These are phyloP conservation scores for Apocheima hispidaria DNA, from an alignment of 2,888 invertebrate genomes.

Conservation along the genomic window DNA sequence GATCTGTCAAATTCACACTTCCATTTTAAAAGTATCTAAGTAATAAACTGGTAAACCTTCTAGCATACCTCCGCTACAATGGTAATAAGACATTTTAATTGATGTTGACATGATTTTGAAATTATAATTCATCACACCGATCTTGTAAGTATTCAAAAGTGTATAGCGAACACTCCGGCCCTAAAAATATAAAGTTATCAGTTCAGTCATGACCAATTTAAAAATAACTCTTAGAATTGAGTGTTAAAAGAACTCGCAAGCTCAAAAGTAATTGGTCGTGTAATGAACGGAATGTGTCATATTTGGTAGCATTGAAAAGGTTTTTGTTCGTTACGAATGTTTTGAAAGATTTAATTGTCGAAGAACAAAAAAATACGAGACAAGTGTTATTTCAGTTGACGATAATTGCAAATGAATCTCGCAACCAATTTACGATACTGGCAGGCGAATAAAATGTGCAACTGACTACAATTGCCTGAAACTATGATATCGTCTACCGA, in stretches of 20 bases:
- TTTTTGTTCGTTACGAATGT: constrained; percentile 26
- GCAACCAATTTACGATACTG: constrained; percentile 19
- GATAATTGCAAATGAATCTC: constrained; percentile 19
- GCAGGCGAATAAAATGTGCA: neutral
- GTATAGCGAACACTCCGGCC: constrained; percentile 50
- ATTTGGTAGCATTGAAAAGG: constrained; percentile 28
- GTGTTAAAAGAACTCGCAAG: constrained; percentile 25
- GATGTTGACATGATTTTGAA: constrained; percentile 56
- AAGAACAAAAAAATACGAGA: constrained; percentile 13
- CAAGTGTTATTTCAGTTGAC: constrained; percentile 20
- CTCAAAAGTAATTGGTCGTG: constrained; percentile 39
- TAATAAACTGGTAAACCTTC: constrained; percentile 54
- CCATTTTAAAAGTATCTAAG: constrained; percentile 47
- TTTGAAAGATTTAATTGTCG: constrained; percentile 21
- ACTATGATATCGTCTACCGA: neutral
- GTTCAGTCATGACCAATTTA: constrained; percentile 31
- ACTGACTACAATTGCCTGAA: too few species aligned
- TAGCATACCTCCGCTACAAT: constrained; percentile 41
- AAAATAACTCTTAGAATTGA: constrained; percentile 28
- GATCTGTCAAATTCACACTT: constrained; percentile 56
- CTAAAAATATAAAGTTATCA: constrained; percentile 45
- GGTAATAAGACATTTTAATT: constrained; percentile 52
- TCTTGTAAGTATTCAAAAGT: too few species aligned
- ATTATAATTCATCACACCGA: constrained; percentile 53
- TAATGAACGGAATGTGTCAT: constrained; percentile 31